Conservation (phyloP, 2,113 vertebrate genomes). For the Hypanus sabinus region DNA sequence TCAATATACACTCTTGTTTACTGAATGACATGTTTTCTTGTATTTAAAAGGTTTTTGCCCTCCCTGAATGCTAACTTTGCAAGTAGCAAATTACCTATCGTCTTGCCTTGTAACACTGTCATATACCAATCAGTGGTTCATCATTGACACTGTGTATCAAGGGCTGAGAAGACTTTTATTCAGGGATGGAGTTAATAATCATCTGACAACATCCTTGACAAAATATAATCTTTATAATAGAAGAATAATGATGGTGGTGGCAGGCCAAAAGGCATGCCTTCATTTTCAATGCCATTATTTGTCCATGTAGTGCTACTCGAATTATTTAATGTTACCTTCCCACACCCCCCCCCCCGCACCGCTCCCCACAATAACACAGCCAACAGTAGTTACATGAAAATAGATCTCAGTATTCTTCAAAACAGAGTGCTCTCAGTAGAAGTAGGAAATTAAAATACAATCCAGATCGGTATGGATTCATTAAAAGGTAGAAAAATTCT, state of each 20-base stretch:
- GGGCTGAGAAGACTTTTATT: conserved; percentile 15
- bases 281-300: background rate
- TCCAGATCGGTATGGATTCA: background rate
- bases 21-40: background rate
- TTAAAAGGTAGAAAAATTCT: background rate
- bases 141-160: conserved; percentile 6
- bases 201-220: conserved; percentile 21
- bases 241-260: conserved; percentile 1
- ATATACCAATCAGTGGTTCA: conserved; percentile 12
- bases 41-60: background rate
- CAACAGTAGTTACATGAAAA: conserved; percentile 5
- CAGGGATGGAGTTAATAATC: conserved; percentile 1
- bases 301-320: background rate
- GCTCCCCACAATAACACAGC: background rate
- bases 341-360: no score
- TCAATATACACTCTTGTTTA: background rate
- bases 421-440: background rate
- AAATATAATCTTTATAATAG: conserved; percentile 24
- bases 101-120: conserved; percentile 6
- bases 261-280: conserved; percentile 5
- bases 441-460: background rate
- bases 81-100: conserved; percentile 11
- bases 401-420: background rate
- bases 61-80: background rate
- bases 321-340: background rate